Percentiles rank a stretch among this genome's conserved stretches.
These are phyloP conservation scores for Phania funesta DNA, from an alignment of 2,888 invertebrate genomes.

Conservation along the genomic window DNA sequence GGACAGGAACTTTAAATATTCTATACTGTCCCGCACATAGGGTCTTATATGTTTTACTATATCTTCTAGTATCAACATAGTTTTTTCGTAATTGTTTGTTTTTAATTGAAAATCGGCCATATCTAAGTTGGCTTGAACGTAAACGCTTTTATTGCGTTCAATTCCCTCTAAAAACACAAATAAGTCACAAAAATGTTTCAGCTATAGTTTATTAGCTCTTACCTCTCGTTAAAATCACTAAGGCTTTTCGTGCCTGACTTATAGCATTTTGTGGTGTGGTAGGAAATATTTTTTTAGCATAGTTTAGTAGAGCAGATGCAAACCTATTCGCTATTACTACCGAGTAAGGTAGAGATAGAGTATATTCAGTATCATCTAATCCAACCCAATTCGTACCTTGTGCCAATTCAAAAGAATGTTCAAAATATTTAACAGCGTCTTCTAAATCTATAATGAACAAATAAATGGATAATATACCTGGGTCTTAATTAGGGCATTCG, in stretches of 20 bases:
- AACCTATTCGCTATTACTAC: constrained; percentile 68
- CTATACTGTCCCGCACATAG: constrained; percentile 65
- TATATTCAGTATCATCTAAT: not conserved
- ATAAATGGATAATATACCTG: not conserved
- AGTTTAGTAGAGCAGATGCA: constrained; percentile 69
- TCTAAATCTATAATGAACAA: constrained; percentile 18
- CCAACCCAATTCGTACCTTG: constrained; percentile 72
- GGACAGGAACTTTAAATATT: constrained; percentile 24
- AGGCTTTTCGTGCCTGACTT: constrained; percentile 70
- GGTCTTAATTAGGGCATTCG: too few relatives aligned
- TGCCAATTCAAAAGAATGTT: constrained; percentile 70
- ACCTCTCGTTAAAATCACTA: constrained; percentile 72
- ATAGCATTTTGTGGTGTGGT: constrained; percentile 70
- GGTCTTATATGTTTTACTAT: constrained; percentile 68
- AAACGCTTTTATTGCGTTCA: constrained; percentile 70
- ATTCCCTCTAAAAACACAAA: constrained; percentile 70
- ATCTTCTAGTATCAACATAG: constrained; percentile 71
- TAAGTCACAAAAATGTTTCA: not conserved
- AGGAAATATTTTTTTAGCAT: constrained; percentile 68
- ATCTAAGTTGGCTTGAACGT: constrained; percentile 70
- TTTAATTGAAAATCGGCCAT: constrained; percentile 72
- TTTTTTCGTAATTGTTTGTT: constrained; percentile 68
- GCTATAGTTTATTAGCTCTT: constrained; percentile 21
- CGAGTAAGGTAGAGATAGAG: constrained; percentile 18
- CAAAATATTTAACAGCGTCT: constrained; percentile 67